Evolutionary conservation across 2,888 invertebrate species (phyloP), one percentile per base, ranked within the genome.

Genomic region (Chrysolina haemoptera): DNA sequence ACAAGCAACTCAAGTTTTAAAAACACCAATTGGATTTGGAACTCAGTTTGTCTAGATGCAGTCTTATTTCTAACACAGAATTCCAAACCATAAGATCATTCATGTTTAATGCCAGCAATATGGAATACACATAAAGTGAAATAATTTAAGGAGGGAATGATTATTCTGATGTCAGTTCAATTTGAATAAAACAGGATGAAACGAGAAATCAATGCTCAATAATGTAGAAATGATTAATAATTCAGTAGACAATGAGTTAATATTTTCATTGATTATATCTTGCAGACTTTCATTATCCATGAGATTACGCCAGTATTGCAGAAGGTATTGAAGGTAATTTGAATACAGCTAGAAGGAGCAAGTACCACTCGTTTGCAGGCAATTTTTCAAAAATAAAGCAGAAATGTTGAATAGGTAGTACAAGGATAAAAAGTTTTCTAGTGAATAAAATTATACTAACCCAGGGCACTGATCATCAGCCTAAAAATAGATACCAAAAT

Each of bases 381-480:
- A 35, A 55, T 68, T 68, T 53, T 55, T 68, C n/a, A 68, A 18
- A 18, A 40, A n/a, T 67, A 55, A 20, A 55, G 41, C 35, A 35
- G 35, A 35, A 35, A 35, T 35, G 35, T 35, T 35, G 35, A 35
- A 35, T 6, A 35, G 6, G 35, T 35, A 35, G 16, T 14, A 50
- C 46, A 53, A 46, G 18, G 9, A 8, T 3, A 6, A 8, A 35
- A 35, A 35, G 35, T 41, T 35, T 12, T 18, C 18, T 10, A 48
- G 18, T 3, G 27, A 63, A 62, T 48, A 62, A 50, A 53, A 40
- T 59, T 53, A 79, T 80, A 85, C 87, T 84, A 79, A 88, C 88
- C 88, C 82, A 87, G 70, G 20, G 83, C 79, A 79, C 87, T 86
- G 62, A 88, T 74, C 63, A 87, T 79, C 76, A 88, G 80, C 77